Percentiles rank a stretch among this genome's conserved stretches.
Evolutionary conservation across 2,888 invertebrate species (phyloP).

Genomic region (Hypercompe scribonia): DNA sequence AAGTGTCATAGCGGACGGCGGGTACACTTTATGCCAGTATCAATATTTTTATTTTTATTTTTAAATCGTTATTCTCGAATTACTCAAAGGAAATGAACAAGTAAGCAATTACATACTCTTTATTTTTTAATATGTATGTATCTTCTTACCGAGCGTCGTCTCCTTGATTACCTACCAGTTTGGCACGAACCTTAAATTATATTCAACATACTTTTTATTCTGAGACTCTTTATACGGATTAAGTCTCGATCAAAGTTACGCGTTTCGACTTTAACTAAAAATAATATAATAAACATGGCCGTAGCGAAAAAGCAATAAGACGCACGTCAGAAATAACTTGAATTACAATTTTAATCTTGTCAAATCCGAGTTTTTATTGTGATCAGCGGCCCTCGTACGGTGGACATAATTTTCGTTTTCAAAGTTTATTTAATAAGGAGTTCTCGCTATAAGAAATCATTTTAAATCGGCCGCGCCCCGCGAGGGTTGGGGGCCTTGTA

Average conservation of each 20-base stretch:
- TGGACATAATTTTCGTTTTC: conserved; percentile 81
- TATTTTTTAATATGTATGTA: conserved; percentile 43
- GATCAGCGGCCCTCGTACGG: conserved; percentile 68
- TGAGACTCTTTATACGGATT: conserved; percentile 63
- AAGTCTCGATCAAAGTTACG: conserved; percentile 60
- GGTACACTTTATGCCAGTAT: conserved; percentile 63
- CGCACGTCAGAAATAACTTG: conserved; percentile 83
- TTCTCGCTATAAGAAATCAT: conserved; percentile 81
- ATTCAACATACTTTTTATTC: conserved; percentile 48
- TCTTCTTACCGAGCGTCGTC: conserved; percentile 40
- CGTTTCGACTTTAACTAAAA: conserved; percentile 59
- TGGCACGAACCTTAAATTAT: conserved; percentile 47
- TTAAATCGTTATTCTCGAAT: conserved; percentile 41
- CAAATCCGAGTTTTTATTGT: conserved; percentile 85
- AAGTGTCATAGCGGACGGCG: conserved; percentile 61
- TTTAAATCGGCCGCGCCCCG: conserved; percentile 65
- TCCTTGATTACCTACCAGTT: conserved; percentile 38
- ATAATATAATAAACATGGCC: conserved; percentile 63
- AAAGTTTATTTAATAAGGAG: conserved; percentile 83
- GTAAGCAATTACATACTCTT: conserved; percentile 47
- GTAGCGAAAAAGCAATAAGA: conserved; percentile 84
- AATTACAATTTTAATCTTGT: conserved; percentile 86
- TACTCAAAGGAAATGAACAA: conserved; percentile 43
- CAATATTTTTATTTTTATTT: conserved; percentile 46
- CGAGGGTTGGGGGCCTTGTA: conserved; percentile 66